Conservation (phyloP, 2,888 invertebrate species). For the Hedya salicella region DNA sequence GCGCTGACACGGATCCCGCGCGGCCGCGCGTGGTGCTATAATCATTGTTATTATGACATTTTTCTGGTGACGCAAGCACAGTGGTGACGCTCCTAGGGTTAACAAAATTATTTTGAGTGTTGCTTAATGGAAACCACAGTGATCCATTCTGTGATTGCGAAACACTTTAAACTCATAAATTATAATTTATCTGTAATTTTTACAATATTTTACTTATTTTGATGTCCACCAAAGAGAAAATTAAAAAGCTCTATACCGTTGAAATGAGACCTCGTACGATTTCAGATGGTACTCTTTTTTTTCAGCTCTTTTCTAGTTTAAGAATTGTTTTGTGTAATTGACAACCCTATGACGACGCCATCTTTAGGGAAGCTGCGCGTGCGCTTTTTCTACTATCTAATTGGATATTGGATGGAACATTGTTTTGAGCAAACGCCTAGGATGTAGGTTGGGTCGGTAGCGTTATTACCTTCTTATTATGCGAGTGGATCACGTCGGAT, state of each 20-base stretch:
- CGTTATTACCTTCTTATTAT: conserved; percentile 14
- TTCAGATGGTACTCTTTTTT: background rate
- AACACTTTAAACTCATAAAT: too few relatives aligned
- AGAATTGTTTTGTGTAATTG: background rate
- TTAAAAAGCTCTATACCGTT: too few relatives aligned
- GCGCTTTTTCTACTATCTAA: conserved; percentile 55
- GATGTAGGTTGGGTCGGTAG: conserved; percentile 31
- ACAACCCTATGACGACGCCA: conserved; percentile 48
- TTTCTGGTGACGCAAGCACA: conserved; percentile 60
- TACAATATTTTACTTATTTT: too few relatives aligned
- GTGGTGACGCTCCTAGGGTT: conserved; percentile 33
- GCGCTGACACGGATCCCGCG: conserved; percentile 65
- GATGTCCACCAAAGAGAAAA: too few relatives aligned
- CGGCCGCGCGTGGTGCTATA: conserved; percentile 51
- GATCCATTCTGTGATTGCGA: too few relatives aligned
- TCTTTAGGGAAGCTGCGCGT: conserved; percentile 62
- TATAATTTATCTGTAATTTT: too few relatives aligned
- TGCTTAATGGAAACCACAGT: background rate
- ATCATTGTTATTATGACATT: conserved; percentile 67
- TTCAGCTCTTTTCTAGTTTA: background rate
- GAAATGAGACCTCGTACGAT: too few relatives aligned
- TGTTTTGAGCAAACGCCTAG: conserved; percentile 30
- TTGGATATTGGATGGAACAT: conserved; percentile 42
- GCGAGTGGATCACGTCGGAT: background rate
- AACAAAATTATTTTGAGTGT: background rate